Evolutionary conservation across 2,113 vertebrate genomes (phyloP).

Genomic region (Ornithorhynchus anatinus): DNA sequence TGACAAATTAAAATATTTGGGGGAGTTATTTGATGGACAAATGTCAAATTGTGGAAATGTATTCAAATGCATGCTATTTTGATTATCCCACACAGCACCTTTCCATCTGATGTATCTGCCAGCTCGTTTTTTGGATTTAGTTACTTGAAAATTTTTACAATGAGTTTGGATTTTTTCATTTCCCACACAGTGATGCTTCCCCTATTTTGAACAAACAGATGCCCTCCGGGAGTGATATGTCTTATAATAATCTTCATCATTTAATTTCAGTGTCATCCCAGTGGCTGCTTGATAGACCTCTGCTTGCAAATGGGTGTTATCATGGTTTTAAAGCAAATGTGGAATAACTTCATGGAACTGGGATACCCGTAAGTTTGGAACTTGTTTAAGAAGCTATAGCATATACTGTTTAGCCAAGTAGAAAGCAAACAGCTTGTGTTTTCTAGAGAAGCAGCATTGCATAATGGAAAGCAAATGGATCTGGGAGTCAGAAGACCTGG

Average conservation of each 20-base stretch:
- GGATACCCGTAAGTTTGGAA: slow-evolving; percentile 88
- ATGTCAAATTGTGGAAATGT: no score
- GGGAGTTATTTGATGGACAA: slow-evolving; percentile 14
- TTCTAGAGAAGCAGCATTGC: no score
- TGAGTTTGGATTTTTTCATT: rapidly evolving
- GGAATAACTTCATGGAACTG: slow-evolving; percentile 99
- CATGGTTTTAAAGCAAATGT: slow-evolving; percentile 99
- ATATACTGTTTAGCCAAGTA: neutral
- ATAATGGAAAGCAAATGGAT: no score
- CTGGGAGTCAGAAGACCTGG: no score
- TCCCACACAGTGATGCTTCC: neutral
- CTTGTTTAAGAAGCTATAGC: neutral
- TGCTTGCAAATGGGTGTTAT: slow-evolving; percentile 99
- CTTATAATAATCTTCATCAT: neutral
- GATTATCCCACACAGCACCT: no score
- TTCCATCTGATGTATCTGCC: no score
- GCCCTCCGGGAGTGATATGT: no score
- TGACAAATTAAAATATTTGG: neutral
- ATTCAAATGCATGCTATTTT: no score
- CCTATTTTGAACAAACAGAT: neutral
- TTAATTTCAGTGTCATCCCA: slow-evolving; percentile 89
- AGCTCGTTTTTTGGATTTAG: no score
- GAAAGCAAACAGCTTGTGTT: neutral
- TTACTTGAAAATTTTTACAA: no score
- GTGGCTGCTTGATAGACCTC: slow-evolving; percentile 97